Evolutionary conservation across 2,888 invertebrate genomes (phyloP), one percentile per base, ranked within the genome.

Genomic region (Agrypnus murinus): DNA sequence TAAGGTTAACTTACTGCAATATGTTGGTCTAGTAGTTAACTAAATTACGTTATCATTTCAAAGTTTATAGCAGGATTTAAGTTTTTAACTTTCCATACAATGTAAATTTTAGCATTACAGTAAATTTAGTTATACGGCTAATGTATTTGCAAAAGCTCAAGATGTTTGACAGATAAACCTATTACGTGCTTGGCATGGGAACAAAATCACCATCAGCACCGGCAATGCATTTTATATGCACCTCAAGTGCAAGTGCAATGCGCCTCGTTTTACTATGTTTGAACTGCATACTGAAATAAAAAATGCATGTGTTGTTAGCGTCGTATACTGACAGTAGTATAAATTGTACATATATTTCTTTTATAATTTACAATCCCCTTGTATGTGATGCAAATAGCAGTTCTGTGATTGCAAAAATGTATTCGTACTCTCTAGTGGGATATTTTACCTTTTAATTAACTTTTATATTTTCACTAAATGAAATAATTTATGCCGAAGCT

Each of bases 161-260:
- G 62, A 63, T 48, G 62, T 63, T 63, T 63, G 62, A 63, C 48
- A 63, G 62, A 63, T 63, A 63, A 63, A 63, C 62, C 36, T 12
- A 6, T 8, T 50, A 63, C 62, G 62, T 48, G 62, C 14, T 36
- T 38, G 15, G 62, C 19, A 19, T 63, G 17, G 8, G 38, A 63
- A 48, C 19, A 25, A 17, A 2, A 15, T 19, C 46, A 15, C 36
- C 48, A 38, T 45, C 40, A 50, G 17, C 62, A 25, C 25, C 25
- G 25, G 25, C 5, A 36, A 6, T 50, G 48, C 62, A 63, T 48
- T 57, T 57, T 57, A 57, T 34, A 25, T 63, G 62, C 62, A 50
- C 17, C 14, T 48, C 62, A 38, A 48, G 36, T 63, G 34, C 48
- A 50, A 25, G 15, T 38, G 25, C 50, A 38, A 12, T 12, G n/a